Percentiles rank a stretch among this genome's conserved stretches.
phyloP scores from a whole-genome alignment of 2,113 vertebrate genomes.

The Cottus gobio region DNA sequence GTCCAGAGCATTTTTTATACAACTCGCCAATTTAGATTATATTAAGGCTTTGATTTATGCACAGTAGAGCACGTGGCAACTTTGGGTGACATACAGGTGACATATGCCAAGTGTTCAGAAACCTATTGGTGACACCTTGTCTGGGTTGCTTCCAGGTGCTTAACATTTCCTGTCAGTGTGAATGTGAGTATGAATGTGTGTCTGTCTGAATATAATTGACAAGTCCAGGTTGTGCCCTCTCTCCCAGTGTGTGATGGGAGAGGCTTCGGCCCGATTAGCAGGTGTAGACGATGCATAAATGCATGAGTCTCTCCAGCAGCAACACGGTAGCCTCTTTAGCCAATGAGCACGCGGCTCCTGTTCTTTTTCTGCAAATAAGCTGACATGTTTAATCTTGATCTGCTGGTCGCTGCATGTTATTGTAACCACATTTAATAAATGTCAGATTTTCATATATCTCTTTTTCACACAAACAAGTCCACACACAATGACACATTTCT shows the following conservation, averaged over 20 bases:
- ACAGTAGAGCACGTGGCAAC: neutral
- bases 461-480: conserved; percentile 8
- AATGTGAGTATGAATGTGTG: neutral
- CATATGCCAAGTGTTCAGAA: neutral
- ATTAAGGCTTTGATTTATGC: neutral
- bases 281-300: conserved; percentile 3
- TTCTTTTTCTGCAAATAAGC: neutral
- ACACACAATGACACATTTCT: neutral
- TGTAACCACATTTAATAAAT: neutral
- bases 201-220: neutral
- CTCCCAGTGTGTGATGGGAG: neutral
- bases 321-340: neutral
- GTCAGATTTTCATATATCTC: neutral
- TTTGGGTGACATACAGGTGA: neutral
- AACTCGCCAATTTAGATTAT: neutral
- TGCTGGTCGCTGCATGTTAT: neutral
- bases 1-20: neutral
- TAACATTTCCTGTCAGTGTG: neutral
- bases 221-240: neutral
- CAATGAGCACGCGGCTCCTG: neutral
- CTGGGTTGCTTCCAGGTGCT: neutral
- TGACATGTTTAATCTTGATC: neutral
- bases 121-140: neutral
- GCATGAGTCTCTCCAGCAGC: neutral
- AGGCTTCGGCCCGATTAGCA: neutral